Conservation (phyloP, 2,888 invertebrate genomes). For the Campoplex nolae region DNA sequence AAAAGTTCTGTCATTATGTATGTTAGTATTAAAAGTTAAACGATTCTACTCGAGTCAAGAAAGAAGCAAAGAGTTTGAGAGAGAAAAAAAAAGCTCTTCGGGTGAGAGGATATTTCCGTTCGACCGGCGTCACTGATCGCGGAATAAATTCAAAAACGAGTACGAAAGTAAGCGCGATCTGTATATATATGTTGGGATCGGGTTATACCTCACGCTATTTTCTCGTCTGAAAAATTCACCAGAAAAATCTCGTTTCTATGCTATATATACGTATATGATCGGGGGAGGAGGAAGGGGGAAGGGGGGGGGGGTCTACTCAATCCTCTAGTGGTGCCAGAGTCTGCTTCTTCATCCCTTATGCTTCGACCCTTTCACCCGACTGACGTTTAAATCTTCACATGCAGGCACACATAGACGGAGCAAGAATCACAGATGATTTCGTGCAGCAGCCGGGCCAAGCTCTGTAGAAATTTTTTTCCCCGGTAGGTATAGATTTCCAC, state of each 20-base stretch:
- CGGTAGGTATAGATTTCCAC: constrained; percentile 31
- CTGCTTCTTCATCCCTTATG: constrained; percentile 62
- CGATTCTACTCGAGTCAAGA: constrained; percentile 46
- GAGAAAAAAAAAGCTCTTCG: constrained; percentile 13
- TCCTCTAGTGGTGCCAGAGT: constrained; percentile 63
- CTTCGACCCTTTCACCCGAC: constrained; percentile 67
- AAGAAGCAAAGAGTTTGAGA: constrained; percentile 52
- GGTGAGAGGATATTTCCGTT: constrained; percentile 71
- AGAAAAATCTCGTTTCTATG: constrained; percentile 64
- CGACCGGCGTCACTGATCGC: constrained; percentile 74
- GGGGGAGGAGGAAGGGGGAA: no score
- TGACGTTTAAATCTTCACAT: constrained; percentile 64
- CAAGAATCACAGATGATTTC: constrained; percentile 44
- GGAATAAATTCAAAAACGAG: constrained; percentile 74
- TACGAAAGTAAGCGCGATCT: constrained; percentile 28
- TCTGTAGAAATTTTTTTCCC: constrained; percentile 21
- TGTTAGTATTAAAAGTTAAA: constrained; percentile 56
- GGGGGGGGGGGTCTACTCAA: constrained; percentile 52
- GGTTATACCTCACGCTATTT: constrained; percentile 58
- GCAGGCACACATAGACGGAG: constrained; percentile 3
- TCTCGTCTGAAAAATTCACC: constrained; percentile 62
- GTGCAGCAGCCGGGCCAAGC: constrained; percentile 37
- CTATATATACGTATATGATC: constrained; percentile 66
- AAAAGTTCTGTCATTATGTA: neutral
- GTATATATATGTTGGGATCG: constrained; percentile 11